Conservation (phyloP, 2,113 vertebrate species). For the Rhea pennata region DNA sequence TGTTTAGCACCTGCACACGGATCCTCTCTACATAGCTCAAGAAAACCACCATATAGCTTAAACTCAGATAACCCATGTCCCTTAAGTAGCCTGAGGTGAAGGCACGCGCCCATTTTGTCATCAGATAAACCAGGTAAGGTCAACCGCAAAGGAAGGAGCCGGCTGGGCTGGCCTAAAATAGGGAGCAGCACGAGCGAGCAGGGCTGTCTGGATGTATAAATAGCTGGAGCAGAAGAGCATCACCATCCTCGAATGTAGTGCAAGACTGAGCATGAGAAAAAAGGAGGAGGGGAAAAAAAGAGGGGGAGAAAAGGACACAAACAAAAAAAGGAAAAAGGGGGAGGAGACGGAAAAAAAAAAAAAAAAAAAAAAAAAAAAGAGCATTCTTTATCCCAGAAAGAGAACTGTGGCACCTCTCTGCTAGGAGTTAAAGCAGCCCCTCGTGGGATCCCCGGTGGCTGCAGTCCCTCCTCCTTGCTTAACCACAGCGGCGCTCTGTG, state of each 20-base stretch:
- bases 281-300: no score
- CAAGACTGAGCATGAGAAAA: background rate
- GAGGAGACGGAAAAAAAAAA: no score
- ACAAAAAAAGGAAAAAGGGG: no score
- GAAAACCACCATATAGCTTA: background rate
- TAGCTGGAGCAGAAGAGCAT: background rate
- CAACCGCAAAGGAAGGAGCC: background rate
- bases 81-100: background rate
- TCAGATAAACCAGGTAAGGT: background rate
- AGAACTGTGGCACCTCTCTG: background rate
- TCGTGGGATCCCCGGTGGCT: background rate
- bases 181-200: background rate
- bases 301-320: no score
- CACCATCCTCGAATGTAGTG: background rate
- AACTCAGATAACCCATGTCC: background rate
- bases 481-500: background rate
- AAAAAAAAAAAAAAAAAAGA: fast-evolving
- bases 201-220: background rate
- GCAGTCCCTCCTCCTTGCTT: background rate
- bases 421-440: background rate
- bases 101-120: background rate
- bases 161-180: background rate
- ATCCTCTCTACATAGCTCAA: background rate
- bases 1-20: background rate
- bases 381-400: background rate